Evolutionary conservation across 2,797 vertebrate genomes (phyloP).

Genomic region (Geranospiza caerulescens): DNA sequence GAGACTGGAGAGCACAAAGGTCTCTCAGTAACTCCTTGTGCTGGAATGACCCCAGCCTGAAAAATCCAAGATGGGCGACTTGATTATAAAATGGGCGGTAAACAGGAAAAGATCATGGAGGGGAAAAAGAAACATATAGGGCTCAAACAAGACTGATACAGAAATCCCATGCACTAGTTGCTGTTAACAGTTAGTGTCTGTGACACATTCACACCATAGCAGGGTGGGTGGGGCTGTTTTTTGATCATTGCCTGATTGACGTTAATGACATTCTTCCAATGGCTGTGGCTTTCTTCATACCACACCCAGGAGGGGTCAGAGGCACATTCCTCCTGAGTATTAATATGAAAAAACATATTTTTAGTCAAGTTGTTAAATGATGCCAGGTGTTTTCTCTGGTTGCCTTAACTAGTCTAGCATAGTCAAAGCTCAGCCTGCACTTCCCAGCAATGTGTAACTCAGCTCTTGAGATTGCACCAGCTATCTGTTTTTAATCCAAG

Average conservation of each 20-base stretch:
- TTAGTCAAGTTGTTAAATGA: conserved; percentile 2
- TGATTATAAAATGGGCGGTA: not conserved
- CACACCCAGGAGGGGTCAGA: conserved; percentile 3
- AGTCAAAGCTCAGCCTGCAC: not conserved
- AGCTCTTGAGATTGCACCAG: not conserved
- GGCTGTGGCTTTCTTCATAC: conserved; percentile 34
- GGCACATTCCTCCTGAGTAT: not conserved
- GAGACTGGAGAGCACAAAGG: not conserved
- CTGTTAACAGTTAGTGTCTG: not conserved
- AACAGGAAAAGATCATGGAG: not conserved
- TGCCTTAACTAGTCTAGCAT: not conserved
- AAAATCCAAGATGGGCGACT: not conserved
- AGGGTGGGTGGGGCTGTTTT: not conserved
- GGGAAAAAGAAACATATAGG: not conserved
- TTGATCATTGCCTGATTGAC: not conserved
- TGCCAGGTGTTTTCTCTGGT: not conserved
- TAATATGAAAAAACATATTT: not conserved
- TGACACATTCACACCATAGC: conserved; percentile 31
- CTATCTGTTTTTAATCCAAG: not conserved
- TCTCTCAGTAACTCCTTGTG: not conserved
- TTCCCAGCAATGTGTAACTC: not conserved
- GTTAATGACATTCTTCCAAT: conserved; percentile 32
- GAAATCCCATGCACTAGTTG: not conserved
- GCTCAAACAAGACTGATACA: not conserved
- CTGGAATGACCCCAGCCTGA: not conserved